Evolutionary conservation across 2,113 vertebrate genomes (phyloP), one percentile per base, ranked within the genome.

Genomic region (Amphiprion percula): DNA sequence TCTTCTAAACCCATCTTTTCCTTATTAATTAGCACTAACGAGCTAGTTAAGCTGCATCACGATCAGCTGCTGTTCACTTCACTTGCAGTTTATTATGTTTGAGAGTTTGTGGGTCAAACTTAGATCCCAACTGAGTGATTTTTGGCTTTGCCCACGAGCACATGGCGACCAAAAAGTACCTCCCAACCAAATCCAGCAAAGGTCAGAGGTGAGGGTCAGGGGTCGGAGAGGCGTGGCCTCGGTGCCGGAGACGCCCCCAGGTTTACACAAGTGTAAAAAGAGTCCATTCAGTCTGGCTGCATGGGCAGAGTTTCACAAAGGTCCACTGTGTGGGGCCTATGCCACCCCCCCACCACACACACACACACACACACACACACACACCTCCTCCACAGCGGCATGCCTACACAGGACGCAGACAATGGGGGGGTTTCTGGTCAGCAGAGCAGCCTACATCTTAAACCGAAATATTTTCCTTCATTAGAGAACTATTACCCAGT

Each of bases 211-310:
- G 88, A 55, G 86, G 93, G 93, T 94, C 91, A 91, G 82, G 78
- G 95, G 91, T 93, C 88, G 67, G 17, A 41, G 87, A 78, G 93
- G 93, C 49, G 91, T 84, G 92, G 91, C 82, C 90, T 91, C 37
- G 4, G 41, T 60, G 80, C 91, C 66, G 26, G 88, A 90, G 90
- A 92, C 90, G 84, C 90, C 92, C 91, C 84, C 87, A 92, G 93
- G 94, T 95, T 94, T 94, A 95, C 92, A 93, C 89, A 93, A 94
- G 92, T 94, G 91, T 92, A 94, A 94, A 95, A 95, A 93, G 93
- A 92, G 85, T 87, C 92, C 89, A 94, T 95, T 95, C 91, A 95
- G 80, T 74, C 46, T n/a, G 80, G 83, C 79, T 89, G 87, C 88
- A 84, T 86, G 84, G 86, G 76, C 89, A 87, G 78, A 90, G 90